Conservation (phyloP, 2,797 vertebrate genomes). For the Taenioides sp. region DNA sequence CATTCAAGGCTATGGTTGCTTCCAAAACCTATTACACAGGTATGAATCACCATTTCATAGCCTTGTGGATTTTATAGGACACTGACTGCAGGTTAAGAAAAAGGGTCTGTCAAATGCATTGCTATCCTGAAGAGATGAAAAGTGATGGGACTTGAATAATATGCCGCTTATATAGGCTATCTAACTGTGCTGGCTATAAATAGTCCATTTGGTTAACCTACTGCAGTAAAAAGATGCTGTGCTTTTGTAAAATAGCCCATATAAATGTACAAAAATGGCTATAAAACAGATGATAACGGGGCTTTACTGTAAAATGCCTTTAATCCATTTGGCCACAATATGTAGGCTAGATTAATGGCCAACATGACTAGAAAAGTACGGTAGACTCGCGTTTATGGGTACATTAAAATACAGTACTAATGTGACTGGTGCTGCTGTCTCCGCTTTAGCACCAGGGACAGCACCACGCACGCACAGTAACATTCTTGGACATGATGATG, state of each 20-base stretch:
- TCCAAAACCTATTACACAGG: slow-evolving; percentile 2
- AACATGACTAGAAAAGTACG: too few relatives aligned
- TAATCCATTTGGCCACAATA: too few relatives aligned
- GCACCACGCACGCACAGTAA: slow-evolving; percentile 49
- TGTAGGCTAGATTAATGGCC: too few relatives aligned
- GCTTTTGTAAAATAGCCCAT: not conserved
- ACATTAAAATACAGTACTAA: not conserved
- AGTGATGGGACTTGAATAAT: not conserved
- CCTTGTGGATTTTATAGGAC: not conserved
- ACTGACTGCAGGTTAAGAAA: not conserved
- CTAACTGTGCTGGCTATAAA: slow-evolving; percentile 4
- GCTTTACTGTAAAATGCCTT: too few relatives aligned
- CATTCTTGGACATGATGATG: slow-evolving; percentile 1
- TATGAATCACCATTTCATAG: not conserved
- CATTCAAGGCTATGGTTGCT: slow-evolving; percentile 1
- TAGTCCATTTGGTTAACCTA: not conserved
- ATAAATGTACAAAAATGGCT: not conserved
- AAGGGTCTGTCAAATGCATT: not conserved
- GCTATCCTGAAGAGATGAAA: not conserved
- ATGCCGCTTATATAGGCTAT: not conserved
- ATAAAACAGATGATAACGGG: too few relatives aligned
- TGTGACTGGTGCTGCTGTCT: not conserved
- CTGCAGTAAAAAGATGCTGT: not conserved
- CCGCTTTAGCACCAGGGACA: slow-evolving; percentile 74
- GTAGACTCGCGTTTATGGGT: not conserved